Conservation (phyloP, 2,113 vertebrate species). For the Anhinga anhinga region DNA sequence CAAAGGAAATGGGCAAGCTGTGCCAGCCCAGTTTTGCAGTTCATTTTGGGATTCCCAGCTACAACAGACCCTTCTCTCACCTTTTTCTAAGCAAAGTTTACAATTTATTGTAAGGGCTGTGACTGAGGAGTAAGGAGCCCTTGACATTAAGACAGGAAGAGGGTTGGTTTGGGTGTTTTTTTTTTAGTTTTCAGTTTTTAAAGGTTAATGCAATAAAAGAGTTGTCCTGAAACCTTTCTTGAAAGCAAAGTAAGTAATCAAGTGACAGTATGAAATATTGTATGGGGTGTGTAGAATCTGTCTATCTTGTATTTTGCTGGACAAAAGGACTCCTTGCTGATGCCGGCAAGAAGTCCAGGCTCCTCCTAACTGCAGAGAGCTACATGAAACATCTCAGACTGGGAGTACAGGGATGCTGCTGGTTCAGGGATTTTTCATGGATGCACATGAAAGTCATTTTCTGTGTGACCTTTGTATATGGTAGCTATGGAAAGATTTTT, state of each 20-base stretch:
- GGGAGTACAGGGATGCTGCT: background rate
- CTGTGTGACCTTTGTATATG: background rate
- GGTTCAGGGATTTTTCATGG: background rate
- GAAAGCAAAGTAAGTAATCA: background rate
- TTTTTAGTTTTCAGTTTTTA: background rate
- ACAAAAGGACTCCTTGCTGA: background rate
- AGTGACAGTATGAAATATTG: background rate
- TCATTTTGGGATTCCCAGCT: background rate
- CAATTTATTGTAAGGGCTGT: background rate
- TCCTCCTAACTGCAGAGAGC: background rate
- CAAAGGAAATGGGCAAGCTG: background rate
- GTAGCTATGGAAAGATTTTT: background rate
- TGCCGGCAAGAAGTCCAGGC: background rate
- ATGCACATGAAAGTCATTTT: background rate
- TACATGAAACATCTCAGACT: background rate
- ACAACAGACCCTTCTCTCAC: background rate
- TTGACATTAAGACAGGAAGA: background rate
- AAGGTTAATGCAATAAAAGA: background rate
- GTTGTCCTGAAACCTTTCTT: background rate
- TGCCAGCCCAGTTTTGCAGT: background rate
- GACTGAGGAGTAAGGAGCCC: background rate
- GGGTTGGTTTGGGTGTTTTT: background rate
- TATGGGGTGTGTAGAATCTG: background rate
- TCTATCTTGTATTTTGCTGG: background rate
- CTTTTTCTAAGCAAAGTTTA: background rate